Conservation (phyloP, 2,797 vertebrate species). For the Pantherophis alleghaniensis region DNA sequence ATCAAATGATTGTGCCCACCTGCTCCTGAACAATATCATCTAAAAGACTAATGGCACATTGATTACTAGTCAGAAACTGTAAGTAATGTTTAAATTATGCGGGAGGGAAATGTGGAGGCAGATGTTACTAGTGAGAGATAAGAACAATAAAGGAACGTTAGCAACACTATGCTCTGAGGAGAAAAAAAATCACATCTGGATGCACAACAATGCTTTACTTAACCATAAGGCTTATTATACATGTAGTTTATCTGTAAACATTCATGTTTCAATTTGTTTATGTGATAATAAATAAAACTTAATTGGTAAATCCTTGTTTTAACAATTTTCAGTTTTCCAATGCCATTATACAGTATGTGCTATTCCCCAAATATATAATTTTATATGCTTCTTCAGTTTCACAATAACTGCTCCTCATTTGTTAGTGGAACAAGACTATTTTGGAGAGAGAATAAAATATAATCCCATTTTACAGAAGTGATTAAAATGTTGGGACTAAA, state of each 20-base stretch:
- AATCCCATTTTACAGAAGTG: background rate
- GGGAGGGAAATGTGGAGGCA: slow-evolving; percentile 47
- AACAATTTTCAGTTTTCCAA: background rate
- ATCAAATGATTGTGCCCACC: slow-evolving; percentile 13
- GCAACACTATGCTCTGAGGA: slow-evolving; percentile 24
- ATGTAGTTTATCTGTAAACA: slow-evolving; percentile 37
- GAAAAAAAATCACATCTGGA: slow-evolving; percentile 45
- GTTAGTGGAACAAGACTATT: slow-evolving; percentile 16
- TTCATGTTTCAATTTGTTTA: slow-evolving; percentile 48
- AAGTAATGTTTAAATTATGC: slow-evolving; percentile 38
- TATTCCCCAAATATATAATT: slow-evolving; percentile 19
- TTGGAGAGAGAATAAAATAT: background rate
- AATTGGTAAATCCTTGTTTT: slow-evolving; percentile 46
- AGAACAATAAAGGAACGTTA: slow-evolving; percentile 37
- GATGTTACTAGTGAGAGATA: slow-evolving; percentile 48
- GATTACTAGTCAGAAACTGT: slow-evolving; percentile 40
- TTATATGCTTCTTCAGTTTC: background rate
- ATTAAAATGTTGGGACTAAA: background rate
- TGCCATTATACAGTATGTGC: slow-evolving; percentile 24
- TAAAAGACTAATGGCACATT: slow-evolving; percentile 37
- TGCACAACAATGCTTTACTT: slow-evolving; percentile 16
- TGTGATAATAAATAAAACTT: slow-evolving; percentile 49
- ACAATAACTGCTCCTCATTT: background rate
- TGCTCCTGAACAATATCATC: background rate
- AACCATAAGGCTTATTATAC: slow-evolving; percentile 35